Conservation (phyloP, 2,113 vertebrate genomes). For the Hippolais icterina region DNA sequence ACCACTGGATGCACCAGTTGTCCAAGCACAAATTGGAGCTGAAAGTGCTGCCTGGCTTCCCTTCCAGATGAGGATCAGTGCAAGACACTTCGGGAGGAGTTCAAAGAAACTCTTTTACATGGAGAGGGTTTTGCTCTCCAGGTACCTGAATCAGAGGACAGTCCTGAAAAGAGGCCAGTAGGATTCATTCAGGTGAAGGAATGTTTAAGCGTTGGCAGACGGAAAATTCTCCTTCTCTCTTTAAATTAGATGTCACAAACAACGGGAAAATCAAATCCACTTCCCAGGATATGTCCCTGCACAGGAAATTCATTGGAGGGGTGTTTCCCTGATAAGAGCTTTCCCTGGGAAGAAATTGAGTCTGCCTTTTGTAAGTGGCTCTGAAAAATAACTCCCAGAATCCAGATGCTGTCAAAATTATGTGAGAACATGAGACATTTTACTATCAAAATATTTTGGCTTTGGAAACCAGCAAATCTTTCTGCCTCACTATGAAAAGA, state of each 20-base stretch:
- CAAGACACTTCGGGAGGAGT: not conserved
- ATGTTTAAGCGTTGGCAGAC: accelerated
- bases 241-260: not conserved
- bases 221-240: not conserved
- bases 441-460: conserved; percentile 50
- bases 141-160: not conserved
- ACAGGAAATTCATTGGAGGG: conserved; percentile 22
- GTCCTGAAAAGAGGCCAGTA: not conserved
- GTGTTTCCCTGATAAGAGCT: conserved; percentile 29
- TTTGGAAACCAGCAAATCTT: conserved; percentile 1
- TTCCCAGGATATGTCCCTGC: conserved; percentile 18
- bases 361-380: conserved; percentile 22
- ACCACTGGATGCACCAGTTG: not conserved
- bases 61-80: not conserved
- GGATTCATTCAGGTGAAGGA: not conserved
- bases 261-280: not conserved
- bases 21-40: not conserved
- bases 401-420: conserved; percentile 41
- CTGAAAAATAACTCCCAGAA: conserved; percentile 18
- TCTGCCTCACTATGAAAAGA: not conserved
- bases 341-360: conserved; percentile 48
- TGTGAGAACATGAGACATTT: conserved; percentile 29
- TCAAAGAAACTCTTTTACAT: not conserved
- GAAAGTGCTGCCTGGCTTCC: not conserved
- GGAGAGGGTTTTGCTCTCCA: not conserved